Base-by-base conservation (phyloP, 1,140 invertebrate species). In the Drosophila micromelanica region DNA sequence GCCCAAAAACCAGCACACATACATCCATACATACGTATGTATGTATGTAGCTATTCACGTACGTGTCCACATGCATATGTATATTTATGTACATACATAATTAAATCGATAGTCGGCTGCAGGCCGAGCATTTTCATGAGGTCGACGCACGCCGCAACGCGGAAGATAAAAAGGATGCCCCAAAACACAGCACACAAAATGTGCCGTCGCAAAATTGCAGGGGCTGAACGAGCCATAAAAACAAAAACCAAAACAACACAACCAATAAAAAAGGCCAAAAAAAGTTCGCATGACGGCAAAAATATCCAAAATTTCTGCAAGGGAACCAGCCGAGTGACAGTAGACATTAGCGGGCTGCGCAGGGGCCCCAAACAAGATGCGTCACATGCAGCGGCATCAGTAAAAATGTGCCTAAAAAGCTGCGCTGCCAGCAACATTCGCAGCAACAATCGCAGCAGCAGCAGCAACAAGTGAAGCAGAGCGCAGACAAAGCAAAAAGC, bases 121-220 rank as follows among this genome's bases (percentile, higher is more conserved):
- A 35, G 46, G 43, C 54, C 17, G 30, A 52, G 54, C 37, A 43
- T 49, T 51, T 42, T 40, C 54, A 51, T 46, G 65, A 49, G 84
- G 73, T 89, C 84, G 63, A 64, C 52, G 84, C 43, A 60, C 84
- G 73, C 85, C 59, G 84, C 68, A 89, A 89, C 84, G 84, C 84
- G 84, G 84, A 89, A 89, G 84, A 89, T 89, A 79, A 84, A 89
- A 86, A 87, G 82, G 82, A 87, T 87, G 84, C 82, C 79, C 78
- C 84, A 79, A 78, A 87, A 70, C 52, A 40, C 61, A 45, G 56
- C 64, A 54, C 49, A 54, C 59, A 60, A 75, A 89, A 79, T 76
- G 76, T 81, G 82, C 78, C 78, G 72, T 59, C 74, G 46, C 73
- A 56, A 76, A 76, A 82, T 71, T 80, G 81, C 73, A 80, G 43